Evolutionary conservation across 1,140 invertebrate species (phyloP), one percentile per base, ranked within the genome.

Genomic region (Megalopta genalis): DNA sequence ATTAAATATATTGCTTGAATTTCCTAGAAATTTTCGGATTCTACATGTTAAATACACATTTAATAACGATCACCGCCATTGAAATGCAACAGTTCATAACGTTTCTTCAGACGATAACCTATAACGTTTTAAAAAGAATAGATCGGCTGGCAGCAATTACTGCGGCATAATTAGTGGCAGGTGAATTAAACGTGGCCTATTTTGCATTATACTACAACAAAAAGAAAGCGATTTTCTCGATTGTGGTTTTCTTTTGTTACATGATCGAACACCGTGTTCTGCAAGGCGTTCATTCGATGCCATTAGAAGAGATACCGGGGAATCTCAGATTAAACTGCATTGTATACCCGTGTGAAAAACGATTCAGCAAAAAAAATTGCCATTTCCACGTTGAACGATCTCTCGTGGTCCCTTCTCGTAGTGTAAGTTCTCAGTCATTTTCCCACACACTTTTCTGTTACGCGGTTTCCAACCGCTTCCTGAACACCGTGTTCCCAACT

Each of bases 371-470:
- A 54, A 49, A 70, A 71, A 77, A 77, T 42, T 62, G 32, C 39
- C 59, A 68, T 59, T 72, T 73, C 60, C 52, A 79, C 62, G 39
- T 79, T 80, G 71, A 84, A 84, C 67, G 74, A 85, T 80, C 42
- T 46, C 42, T 46, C 73, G 42, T 42, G 72, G 81, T 85, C 60
- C 27, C 16, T 68, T 82, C 79, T 81, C 79, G 54, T 67, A 52
- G 49, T 23, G 54, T 70, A 72, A 81, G 67, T 74, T 80, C 65
- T 63, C 65, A 52, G 67, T 66, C 73, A 18, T 52, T 77, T 85
- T 85, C 83, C 79, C 84, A 59, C 59, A 25, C 57, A 49, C 32
- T 69, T 73, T 74, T 85, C 73, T 85, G 60, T 80, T 39, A 54
- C 46, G 59, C 60, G 25, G 42, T 81, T 68, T 77, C 70, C 52